Evolutionary conservation across 2,888 invertebrate species (phyloP), one percentile per base, ranked within the genome.

Genomic region (Seladonia tumulorum): DNA sequence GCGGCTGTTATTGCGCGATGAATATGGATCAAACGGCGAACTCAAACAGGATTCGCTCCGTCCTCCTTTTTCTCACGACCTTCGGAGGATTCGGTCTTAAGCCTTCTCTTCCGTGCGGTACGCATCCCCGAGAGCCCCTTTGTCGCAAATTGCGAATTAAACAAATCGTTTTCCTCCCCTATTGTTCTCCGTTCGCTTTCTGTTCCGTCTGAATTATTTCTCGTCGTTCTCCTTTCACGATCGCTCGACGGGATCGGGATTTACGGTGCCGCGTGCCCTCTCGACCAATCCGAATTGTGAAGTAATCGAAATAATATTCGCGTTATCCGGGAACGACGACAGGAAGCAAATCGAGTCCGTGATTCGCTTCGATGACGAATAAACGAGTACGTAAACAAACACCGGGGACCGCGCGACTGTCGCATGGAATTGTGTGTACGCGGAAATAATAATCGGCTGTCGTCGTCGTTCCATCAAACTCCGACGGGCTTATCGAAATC

Each of bases 391-490:
- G 47, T 18, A 70, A 60, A 57, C 45, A 29, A 60, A 49, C 49
- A 18, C 18, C 39, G n/a, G 22, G 2, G 1, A 5, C 3, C 4
- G 39, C 42, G 5, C 1, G 12, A 47, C 2, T 18, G 35, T 5
- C 68, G n/a, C 49, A 45, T 8, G 25, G 45, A 81, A 75, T 74
- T 16, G 22, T 18, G 25, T 39, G 7, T 49, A 60, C 47, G 45
- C n/a, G 35, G 18, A 47, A 29, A n/a, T 53, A 49, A 57, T 73
- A 82, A 82, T 76, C 53, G 35, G 66, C 35, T 29, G 47, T 57
- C 53, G 47, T 57, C 53, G 79, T 74, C 66, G 57, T 79, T 45
- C 12, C 45, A 66, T 45, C 39, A n/a, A 45, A 22, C 29, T 18
- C 1, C n/a, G 68, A 45, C 0, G 60, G 49, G 25, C 75, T 53